These are phyloP conservation scores for Temnothorax ravouxi DNA, from an alignment of 2,888 invertebrate genomes.

Conservation along the genomic window DNA sequence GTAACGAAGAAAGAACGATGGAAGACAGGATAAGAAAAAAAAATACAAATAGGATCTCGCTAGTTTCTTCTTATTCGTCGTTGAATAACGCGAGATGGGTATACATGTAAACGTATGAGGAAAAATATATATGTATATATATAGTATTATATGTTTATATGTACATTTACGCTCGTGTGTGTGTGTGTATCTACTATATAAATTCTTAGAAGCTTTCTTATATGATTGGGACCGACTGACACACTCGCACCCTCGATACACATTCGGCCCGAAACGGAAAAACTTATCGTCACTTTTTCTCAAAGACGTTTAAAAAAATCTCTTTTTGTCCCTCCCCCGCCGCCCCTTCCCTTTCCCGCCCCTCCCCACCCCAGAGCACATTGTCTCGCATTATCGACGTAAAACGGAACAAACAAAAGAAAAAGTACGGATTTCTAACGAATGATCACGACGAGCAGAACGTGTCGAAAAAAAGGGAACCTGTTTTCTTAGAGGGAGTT, in stretches of 20 bases:
- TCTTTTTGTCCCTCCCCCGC: slow-evolving; percentile 74
- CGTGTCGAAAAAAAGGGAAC: slow-evolving; percentile 68
- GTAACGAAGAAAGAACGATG: background rate
- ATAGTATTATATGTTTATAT: slow-evolving; percentile 17
- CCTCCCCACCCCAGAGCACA: background rate
- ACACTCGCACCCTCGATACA: slow-evolving; percentile 69
- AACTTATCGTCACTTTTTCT: slow-evolving; percentile 67
- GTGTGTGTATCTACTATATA: slow-evolving; percentile 26
- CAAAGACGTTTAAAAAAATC: slow-evolving; percentile 65
- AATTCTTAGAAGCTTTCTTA: slow-evolving; percentile 74
- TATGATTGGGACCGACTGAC: slow-evolving; percentile 74
- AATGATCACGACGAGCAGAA: slow-evolving; percentile 70
- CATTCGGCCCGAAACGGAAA: slow-evolving; percentile 67
- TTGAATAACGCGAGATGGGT: slow-evolving; percentile 68
- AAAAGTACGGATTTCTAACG: slow-evolving; percentile 63
- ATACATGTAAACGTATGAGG: slow-evolving; percentile 57
- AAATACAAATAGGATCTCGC: slow-evolving; percentile 30
- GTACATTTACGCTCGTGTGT: slow-evolving; percentile 13
- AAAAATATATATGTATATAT: background rate
- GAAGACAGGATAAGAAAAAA: slow-evolving; percentile 45
- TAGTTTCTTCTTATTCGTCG: slow-evolving; percentile 42
- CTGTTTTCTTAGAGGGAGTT: slow-evolving; percentile 76
- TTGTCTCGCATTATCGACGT: slow-evolving; percentile 73
- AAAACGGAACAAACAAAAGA: slow-evolving; percentile 54
- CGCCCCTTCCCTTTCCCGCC: slow-evolving; percentile 12